Conservation (phyloP, 2,888 invertebrate genomes). For the Orgyia antiqua region DNA sequence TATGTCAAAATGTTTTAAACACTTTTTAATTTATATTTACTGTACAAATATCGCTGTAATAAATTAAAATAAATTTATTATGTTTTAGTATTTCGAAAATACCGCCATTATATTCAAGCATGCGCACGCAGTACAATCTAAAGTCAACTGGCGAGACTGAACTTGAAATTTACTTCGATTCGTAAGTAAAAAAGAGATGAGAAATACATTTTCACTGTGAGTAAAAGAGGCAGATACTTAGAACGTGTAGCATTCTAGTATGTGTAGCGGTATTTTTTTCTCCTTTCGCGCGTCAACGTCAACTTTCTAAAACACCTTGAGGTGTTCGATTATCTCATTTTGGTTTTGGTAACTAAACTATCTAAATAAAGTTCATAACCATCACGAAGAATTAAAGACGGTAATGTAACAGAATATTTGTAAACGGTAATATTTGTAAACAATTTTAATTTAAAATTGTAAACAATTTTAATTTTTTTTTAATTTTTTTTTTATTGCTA, state of each 20-base stretch:
- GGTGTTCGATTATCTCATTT: slow-evolving; percentile 46
- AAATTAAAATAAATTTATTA: too few species aligned
- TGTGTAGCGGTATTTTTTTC: slow-evolving; percentile 74
- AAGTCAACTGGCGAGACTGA: slow-evolving; percentile 52
- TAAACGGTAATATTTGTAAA: too few species aligned
- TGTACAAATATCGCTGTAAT: too few species aligned
- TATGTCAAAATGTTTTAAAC: too few species aligned
- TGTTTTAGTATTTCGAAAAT: slow-evolving; percentile 30
- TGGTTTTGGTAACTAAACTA: slow-evolving; percentile 17
- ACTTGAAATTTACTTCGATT: slow-evolving; percentile 43
- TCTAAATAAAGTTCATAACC: too few species aligned
- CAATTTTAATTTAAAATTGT: too few species aligned
- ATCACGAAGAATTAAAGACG: too few species aligned
- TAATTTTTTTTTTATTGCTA: too few species aligned
- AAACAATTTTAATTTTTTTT: too few species aligned
- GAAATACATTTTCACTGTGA: slow-evolving; percentile 21
- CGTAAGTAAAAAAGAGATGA: slow-evolving; percentile 44
- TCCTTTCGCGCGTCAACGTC: slow-evolving; percentile 70
- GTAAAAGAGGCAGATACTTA: slow-evolving; percentile 47
- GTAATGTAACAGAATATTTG: too few species aligned
- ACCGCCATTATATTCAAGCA: slow-evolving; percentile 40
- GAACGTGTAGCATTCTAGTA: slow-evolving; percentile 31
- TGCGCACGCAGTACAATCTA: slow-evolving; percentile 46
- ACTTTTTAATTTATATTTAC: too few species aligned
- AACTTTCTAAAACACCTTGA: slow-evolving; percentile 72